A percentile compares a stretch with the other conserved stretches of the same genome.
Conservation (phyloP, 2,888 invertebrate genomes). For the Callosobruchus maculatus region DNA sequence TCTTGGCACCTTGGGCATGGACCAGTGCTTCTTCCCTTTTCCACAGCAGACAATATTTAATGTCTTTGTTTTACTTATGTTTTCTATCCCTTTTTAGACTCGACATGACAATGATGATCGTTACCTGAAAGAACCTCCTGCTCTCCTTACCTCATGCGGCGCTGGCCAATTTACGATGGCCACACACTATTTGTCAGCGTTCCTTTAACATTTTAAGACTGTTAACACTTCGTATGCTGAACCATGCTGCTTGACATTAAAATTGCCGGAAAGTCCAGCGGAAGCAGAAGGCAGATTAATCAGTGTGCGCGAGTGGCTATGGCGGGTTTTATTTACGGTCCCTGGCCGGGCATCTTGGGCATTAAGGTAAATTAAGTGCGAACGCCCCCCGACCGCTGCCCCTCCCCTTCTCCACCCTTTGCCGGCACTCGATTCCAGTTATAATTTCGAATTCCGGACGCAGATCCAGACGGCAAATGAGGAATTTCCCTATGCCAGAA, state of each 20-base stretch:
- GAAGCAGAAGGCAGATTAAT: background rate
- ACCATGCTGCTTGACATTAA: no score
- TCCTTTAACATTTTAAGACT: no score
- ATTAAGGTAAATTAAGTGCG: background rate
- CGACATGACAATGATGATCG: no score
- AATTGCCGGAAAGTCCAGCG: no score
- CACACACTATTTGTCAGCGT: no score
- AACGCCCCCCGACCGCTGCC: background rate
- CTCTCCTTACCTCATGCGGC: no score
- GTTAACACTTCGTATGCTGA: no score
- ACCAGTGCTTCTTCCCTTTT: background rate
- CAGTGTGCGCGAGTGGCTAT: background rate
- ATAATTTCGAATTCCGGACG: background rate
- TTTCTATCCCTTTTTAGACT: no score
- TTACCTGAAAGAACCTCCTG: no score
- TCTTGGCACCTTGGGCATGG: background rate
- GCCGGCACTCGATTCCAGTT: background rate
- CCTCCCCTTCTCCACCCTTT: background rate
- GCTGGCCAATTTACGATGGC: no score
- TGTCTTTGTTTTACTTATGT: no score
- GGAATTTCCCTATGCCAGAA: background rate
- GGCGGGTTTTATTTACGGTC: background rate
- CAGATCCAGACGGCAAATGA: background rate
- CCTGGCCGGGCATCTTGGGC: background rate
- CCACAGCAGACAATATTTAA: no score